Conservation (phyloP, 2,797 vertebrate species). For the Pseudochromis fuscus region DNA sequence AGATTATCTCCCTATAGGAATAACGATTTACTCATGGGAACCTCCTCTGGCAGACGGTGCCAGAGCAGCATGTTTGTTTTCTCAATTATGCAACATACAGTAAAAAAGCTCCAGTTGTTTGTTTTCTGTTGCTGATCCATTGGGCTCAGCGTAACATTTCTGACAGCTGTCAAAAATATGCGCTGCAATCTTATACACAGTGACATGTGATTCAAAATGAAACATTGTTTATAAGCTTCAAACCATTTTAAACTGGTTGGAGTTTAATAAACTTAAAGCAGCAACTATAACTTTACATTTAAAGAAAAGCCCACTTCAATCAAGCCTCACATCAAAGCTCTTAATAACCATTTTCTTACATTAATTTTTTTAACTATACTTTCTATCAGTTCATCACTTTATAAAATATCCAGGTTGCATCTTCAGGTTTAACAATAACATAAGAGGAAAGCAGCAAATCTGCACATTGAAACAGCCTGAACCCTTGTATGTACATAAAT, state of each 20-base stretch:
- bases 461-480: not conserved
- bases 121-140: conserved; percentile 18
- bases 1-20: not conserved
- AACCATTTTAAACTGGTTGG: not conserved
- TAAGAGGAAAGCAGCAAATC: not conserved
- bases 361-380: not conserved
- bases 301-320: not conserved
- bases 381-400: not conserved
- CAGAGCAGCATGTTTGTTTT: not conserved
- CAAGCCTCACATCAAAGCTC: too few species aligned
- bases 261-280: not conserved
- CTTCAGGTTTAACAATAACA: not conserved
- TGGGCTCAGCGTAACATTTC: not conserved
- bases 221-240: too few species aligned
- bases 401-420: not conserved
- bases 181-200: too few species aligned
- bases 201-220: too few species aligned
- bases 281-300: not conserved
- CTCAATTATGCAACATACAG: not conserved
- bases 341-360: not conserved
- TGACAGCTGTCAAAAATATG: conserved; percentile 2
- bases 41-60: not conserved
- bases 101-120: not conserved
- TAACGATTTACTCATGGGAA: conserved; percentile 45
- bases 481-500: not conserved